Evolutionary conservation across 2,797 vertebrate genomes (phyloP).

Genomic region (Hirundo rustica): DNA sequence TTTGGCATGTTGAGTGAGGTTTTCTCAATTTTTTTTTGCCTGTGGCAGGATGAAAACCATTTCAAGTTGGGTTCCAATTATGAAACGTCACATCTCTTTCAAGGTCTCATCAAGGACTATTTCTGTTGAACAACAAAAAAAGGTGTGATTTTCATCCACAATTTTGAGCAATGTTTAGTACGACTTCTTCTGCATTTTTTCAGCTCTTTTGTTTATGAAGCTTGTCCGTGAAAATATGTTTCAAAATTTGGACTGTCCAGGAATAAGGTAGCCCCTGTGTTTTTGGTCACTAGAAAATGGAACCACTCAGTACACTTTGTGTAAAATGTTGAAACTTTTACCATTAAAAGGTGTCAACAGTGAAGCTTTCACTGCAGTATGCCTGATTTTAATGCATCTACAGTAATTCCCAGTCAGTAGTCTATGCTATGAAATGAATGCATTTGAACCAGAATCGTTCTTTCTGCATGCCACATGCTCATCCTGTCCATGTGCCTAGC

Average conservation of each 20-base stretch:
- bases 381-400: slow-evolving; percentile 81
- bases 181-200: slow-evolving; percentile 10
- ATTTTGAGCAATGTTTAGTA: neutral
- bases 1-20: slow-evolving; percentile 21
- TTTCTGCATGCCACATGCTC: slow-evolving; percentile 84
- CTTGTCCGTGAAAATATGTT: neutral
- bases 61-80: slow-evolving; percentile 25
- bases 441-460: slow-evolving; percentile 76
- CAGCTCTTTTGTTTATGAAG: neutral
- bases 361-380: slow-evolving; percentile 81
- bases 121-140: neutral
- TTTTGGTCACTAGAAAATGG: neutral
- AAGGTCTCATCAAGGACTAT: neutral
- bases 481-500: slow-evolving; percentile 80
- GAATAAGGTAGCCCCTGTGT: slow-evolving; percentile 28
- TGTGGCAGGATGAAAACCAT: slow-evolving; percentile 10
- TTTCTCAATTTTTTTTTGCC: neutral
- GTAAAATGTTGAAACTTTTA: slow-evolving; percentile 83
- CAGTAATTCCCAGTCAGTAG: slow-evolving; percentile 74
- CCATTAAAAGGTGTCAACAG: slow-evolving; percentile 72
- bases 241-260: slow-evolving; percentile 36
- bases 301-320: slow-evolving; percentile 74
- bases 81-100: neutral
- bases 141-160: slow-evolving; percentile 20
- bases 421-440: slow-evolving; percentile 84